phyloP scores from a whole-genome alignment of 2,888 invertebrate genomes.

The Philereme vetulata region DNA sequence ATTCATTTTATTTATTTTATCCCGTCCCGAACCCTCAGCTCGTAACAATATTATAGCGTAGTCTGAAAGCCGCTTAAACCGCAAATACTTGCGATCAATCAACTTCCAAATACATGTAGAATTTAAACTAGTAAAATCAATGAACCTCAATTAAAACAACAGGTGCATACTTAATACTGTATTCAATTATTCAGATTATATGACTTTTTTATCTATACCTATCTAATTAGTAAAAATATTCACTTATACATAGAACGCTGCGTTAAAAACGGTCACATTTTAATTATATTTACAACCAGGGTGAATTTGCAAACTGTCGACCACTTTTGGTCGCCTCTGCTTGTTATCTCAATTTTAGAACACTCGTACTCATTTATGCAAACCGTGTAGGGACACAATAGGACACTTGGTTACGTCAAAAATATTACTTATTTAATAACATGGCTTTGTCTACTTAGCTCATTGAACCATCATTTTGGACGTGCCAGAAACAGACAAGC shows the following conservation, averaged over 20 bases:
- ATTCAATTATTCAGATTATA: slow-evolving; percentile 28
- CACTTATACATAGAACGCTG: background rate
- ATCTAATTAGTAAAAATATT: slow-evolving; percentile 11
- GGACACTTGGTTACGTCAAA: too few species aligned
- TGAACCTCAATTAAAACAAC: background rate
- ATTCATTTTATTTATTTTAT: too few species aligned
- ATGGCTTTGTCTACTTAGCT: too few species aligned
- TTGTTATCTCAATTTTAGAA: too few species aligned
- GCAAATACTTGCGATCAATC: background rate
- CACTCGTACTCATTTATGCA: too few species aligned
- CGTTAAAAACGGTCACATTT: slow-evolving; percentile 4
- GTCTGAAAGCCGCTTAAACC: too few species aligned
- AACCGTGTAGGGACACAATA: too few species aligned
- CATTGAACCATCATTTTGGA: too few species aligned
- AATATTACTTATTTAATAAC: too few species aligned
- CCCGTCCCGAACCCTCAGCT: too few species aligned
- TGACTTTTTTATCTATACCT: slow-evolving; percentile 10
- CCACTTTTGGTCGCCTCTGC: background rate
- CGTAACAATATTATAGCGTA: too few species aligned
- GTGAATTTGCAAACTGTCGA: background rate
- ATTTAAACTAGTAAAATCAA: background rate
- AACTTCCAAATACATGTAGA: background rate
- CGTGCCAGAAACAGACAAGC: too few species aligned
- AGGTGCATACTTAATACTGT: slow-evolving; percentile 21
- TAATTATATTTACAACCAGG: background rate